Percentiles rank a stretch among this genome's conserved stretches.
These are phyloP conservation scores for Sanderia malayensis DNA, from an alignment of 30 jellyfish, hydroid and myxozoan genomes.

Conservation along the genomic window DNA sequence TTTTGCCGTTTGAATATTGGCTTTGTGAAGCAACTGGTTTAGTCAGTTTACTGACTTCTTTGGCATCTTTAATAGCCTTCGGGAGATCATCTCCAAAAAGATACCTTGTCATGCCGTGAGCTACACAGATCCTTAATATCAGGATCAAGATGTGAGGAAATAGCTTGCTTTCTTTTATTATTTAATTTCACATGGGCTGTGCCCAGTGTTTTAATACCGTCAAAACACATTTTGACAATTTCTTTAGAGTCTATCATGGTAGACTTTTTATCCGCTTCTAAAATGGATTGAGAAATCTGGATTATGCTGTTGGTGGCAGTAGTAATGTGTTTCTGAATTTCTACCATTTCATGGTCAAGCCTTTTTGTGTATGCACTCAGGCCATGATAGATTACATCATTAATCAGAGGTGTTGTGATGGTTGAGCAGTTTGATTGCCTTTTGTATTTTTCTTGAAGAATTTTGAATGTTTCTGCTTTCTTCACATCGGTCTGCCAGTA, in stretches of 20 bases:
- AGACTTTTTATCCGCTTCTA: conserved; percentile 22
- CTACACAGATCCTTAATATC: conserved; percentile 30
- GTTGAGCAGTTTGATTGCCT: background rate
- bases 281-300: conserved; percentile 1
- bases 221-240: background rate
- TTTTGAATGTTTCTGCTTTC: background rate
- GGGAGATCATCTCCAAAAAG: conserved; percentile 39
- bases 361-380: background rate
- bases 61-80: conserved; percentile 12
- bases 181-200: conserved; percentile 11
- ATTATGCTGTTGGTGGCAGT: background rate
- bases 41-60: conserved; percentile 10
- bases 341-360: background rate
- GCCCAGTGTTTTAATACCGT: conserved; percentile 30
- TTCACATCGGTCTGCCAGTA: background rate
- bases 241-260: conserved; percentile 7
- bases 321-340: background rate
- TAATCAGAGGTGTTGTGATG: background rate
- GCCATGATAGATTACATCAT: background rate
- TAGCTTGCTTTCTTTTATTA: conserved; percentile 1
- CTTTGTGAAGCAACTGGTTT: no score
- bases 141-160: conserved; percentile 13
- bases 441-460: background rate
- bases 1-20: no score
- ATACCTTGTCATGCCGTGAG: conserved; percentile 30